Conservation (phyloP, 1,140 invertebrate species). For the Temnothorax curvispinosus region DNA sequence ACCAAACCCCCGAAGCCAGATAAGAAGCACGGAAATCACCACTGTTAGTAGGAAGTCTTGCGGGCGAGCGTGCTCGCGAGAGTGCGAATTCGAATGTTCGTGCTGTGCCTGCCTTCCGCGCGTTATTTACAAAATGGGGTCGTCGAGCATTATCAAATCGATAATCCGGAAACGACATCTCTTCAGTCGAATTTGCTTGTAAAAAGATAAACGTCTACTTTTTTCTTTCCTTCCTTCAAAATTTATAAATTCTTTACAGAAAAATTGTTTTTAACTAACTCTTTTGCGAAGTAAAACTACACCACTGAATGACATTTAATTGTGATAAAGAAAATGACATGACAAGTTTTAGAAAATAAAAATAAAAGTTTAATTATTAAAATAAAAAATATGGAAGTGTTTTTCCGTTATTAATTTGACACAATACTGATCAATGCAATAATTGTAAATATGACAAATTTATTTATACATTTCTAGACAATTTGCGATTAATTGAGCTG, state of each 20-base stretch:
- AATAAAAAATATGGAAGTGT: not conserved
- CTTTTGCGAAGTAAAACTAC: not conserved
- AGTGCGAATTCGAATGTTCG: slow-evolving; percentile 68
- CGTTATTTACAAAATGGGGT: slow-evolving; percentile 51
- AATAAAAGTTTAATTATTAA: not conserved
- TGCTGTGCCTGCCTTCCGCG: slow-evolving; percentile 59
- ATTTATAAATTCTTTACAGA: not conserved
- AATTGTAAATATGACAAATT: not conserved
- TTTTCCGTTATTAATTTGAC: not conserved
- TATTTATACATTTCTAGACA: not conserved
- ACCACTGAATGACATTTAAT: not conserved
- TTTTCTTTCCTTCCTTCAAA: not conserved
- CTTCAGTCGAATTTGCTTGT: not conserved
- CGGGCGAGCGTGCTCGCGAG: slow-evolving; percentile 72
- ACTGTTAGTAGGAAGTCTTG: slow-evolving; percentile 80
- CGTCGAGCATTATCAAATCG: slow-evolving; percentile 59
- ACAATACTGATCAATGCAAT: not conserved
- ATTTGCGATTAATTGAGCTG: not conserved
- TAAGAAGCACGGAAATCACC: slow-evolving; percentile 81
- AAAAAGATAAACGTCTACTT: not conserved
- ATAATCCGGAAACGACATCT: slow-evolving; percentile 27
- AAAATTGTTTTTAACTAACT: not conserved
- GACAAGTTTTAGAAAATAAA: not conserved
- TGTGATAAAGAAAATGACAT: not conserved
- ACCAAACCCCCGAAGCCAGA: slow-evolving; percentile 85